Conservation (phyloP, 1,140 invertebrate species). For the Eurosta solidaginis region DNA sequence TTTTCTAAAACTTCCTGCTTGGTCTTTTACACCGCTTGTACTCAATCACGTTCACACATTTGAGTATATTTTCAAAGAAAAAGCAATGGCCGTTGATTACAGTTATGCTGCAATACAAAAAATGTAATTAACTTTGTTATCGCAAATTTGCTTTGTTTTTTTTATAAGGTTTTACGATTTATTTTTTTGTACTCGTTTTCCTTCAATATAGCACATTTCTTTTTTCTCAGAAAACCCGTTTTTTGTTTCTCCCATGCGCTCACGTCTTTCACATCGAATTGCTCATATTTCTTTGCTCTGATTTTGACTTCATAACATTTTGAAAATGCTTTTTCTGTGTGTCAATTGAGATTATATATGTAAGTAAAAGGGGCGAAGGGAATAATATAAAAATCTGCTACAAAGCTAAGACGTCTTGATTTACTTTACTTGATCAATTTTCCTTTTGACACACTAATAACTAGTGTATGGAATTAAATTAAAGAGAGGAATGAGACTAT, state of each 20-base stretch:
- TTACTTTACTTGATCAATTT: constrained; percentile 8
- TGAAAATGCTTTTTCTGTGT: not conserved
- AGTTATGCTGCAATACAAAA: not conserved
- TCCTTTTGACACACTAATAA: constrained; percentile 12
- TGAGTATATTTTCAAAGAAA: not conserved
- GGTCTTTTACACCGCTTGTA: no score
- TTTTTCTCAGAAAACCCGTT: not conserved
- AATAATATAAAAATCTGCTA: no score
- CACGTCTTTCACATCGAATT: not conserved
- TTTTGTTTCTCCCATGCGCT: not conserved
- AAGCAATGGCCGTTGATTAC: constrained; percentile 12
- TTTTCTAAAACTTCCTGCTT: no score
- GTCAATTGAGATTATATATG: not conserved
- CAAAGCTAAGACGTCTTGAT: not conserved
- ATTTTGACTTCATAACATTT: not conserved
- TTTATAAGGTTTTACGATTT: not conserved
- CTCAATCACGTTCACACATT: no score
- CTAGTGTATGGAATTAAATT: no score
- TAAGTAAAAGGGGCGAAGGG: no score
- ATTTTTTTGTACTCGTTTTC: not conserved
- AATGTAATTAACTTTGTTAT: constrained; percentile 26
- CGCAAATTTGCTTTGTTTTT: constrained; percentile 24
- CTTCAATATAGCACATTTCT: not conserved
- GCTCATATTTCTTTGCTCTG: not conserved
- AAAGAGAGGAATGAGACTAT: no score